phyloP scores from a whole-genome alignment of 1,140 invertebrate genomes.

The Drosophila littoralis region DNA sequence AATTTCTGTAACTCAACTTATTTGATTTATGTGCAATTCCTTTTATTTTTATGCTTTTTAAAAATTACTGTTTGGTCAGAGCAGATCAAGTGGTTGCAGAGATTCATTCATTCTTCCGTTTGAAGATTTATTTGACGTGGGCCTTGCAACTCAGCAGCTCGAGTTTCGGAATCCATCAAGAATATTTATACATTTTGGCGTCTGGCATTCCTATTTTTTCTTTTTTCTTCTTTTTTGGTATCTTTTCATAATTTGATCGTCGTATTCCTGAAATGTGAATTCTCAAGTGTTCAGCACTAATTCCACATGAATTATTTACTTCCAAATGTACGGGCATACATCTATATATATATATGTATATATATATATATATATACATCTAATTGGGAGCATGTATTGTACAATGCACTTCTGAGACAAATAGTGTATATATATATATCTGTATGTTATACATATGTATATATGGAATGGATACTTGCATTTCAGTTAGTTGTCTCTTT shows the following conservation, averaged over 20 bases:
- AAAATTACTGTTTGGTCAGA: neutral
- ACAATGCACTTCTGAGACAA: slow-evolving; percentile 25
- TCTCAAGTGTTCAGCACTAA: slow-evolving; percentile 39
- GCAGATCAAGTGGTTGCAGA: slow-evolving; percentile 12
- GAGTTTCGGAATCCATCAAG: slow-evolving; percentile 31
- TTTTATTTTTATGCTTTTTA: neutral
- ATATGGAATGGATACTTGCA: slow-evolving; percentile 66
- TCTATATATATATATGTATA: neutral
- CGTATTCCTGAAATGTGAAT: slow-evolving; percentile 23
- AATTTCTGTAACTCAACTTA: too few species aligned
- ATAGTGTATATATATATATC: slow-evolving; percentile 8
- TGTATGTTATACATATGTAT: slow-evolving; percentile 17
- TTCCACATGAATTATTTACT: slow-evolving; percentile 8
- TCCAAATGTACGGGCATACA: neutral
- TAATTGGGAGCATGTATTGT: slow-evolving; percentile 11
- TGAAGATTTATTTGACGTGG: slow-evolving; percentile 32
- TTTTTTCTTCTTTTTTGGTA: neutral
- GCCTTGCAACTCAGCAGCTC: slow-evolving; percentile 35
- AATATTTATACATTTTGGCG: slow-evolving; percentile 27
- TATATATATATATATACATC: slow-evolving; percentile 3
- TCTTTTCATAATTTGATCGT: slow-evolving; percentile 43
- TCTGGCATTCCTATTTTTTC: slow-evolving; percentile 32
- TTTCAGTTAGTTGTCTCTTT: slow-evolving; percentile 53
- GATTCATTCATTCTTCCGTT: neutral
- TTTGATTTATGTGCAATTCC: neutral